phyloP scores from a whole-genome alignment of 2,797 vertebrate species.

The Centropyge bicolor region DNA sequence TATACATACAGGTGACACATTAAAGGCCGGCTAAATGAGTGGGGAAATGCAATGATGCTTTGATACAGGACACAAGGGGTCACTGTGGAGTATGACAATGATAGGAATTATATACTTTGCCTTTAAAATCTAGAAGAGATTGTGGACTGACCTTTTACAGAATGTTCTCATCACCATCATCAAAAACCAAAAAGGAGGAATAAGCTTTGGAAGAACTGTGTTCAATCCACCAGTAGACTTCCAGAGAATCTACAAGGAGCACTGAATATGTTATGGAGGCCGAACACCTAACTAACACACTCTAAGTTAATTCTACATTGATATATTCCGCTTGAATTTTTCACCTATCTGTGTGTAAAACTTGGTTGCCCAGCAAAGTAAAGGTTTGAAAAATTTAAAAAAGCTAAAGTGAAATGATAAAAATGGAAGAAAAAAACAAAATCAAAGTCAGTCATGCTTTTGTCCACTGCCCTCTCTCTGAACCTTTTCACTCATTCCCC shows the following conservation, averaged over 20 bases:
- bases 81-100: background rate
- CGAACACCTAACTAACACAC: background rate
- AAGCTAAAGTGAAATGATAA: background rate
- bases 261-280: background rate
- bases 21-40: background rate
- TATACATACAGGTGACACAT: background rate
- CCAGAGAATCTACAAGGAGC: background rate
- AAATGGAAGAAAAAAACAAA: background rate
- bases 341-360: background rate
- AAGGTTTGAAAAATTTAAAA: background rate
- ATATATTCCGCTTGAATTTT: background rate
- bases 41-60: background rate
- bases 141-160: background rate
- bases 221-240: too few relatives aligned
- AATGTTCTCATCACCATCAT: background rate
- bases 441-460: background rate
- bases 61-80: background rate
- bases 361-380: background rate
- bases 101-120: background rate
- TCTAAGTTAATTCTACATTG: background rate
- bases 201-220: too few relatives aligned
- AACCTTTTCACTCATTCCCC: background rate
- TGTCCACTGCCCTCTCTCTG: background rate
- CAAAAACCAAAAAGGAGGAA: background rate
- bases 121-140: background rate